Evolutionary conservation across 2,113 vertebrate species (phyloP), one percentile per base, ranked within the genome.

Genomic region (Spilogale gracilis): DNA sequence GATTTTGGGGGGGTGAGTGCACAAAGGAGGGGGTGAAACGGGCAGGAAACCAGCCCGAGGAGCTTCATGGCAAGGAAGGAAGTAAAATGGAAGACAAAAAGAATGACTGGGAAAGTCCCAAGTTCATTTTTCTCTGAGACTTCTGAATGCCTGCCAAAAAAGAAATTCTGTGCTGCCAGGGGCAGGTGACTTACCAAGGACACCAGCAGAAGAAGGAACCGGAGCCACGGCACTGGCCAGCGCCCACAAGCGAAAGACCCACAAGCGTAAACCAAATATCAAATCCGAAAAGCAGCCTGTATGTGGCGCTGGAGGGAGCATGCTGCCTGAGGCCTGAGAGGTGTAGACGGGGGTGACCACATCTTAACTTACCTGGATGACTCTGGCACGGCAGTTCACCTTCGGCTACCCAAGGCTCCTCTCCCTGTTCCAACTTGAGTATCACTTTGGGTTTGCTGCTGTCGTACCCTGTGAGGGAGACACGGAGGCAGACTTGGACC

Each of bases 341-440:
- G 56, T 14, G 27, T 43, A 30, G 18, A 20, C 8, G 3, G 18
- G 9, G 50, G 50, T 9, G 52, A 38, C 13, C 18, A 9, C 30
- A 48, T 89, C 4, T 21, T 91, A 18, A 71, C 91, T 91, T 50
- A 98, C 98, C 90, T 82, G 80, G 32, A 25, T 5, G 71, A 25
- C 4, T 58, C 2, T 45, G 95, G 56, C 43, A 80, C 0, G 80
- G 63, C 21, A 87, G 21, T 21, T 94, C 95, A 2, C 76, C 81
- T 27, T 97, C 97, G 11, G 67, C 73, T 23, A 16, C 83, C 97
- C 98, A 98, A 0, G 98, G 97, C n/a, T 98, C 98, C n/a, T 98
- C 97, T 45, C 98, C 98, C 78, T 97, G 96, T 69, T 98, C 97
- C 96, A 98, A 85, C 65, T 97, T 97, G 96, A 96, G 21, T 21